Conservation (phyloP, 2,888 invertebrate genomes). For the Ganaspis brasiliensis region DNA sequence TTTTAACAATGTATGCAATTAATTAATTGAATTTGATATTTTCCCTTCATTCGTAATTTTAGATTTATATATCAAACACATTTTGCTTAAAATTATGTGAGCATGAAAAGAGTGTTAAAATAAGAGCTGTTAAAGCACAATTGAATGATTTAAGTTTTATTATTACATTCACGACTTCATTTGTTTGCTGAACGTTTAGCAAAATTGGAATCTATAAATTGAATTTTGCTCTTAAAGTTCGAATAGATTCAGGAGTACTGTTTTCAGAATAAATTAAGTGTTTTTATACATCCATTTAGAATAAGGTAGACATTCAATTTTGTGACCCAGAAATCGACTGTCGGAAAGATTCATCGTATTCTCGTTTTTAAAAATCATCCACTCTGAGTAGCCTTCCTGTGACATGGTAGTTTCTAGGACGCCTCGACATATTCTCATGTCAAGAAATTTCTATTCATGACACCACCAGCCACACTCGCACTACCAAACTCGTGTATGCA, state of each 20-base stretch:
- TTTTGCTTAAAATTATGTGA: no score
- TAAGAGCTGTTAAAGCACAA: no score
- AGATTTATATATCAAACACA: no score
- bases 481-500: conserved; percentile 4
- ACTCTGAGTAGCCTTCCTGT: conserved; percentile 33
- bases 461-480: conserved; percentile 55
- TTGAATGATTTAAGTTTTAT: no score
- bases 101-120: no score
- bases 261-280: not conserved
- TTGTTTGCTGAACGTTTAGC: not conserved
- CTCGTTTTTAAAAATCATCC: conserved; percentile 40
- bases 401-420: conserved; percentile 33
- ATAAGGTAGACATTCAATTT: conserved; percentile 26
- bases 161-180: not conserved
- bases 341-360: conserved; percentile 46
- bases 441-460: conserved; percentile 63
- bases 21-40: no score
- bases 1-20: no score
- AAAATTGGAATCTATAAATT: not conserved
- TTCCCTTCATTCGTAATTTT: no score
- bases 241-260: not conserved
- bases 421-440: conserved; percentile 55
- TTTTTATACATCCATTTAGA: conserved; percentile 12
- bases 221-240: not conserved
- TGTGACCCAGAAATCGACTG: conserved; percentile 55